Conservation (phyloP, 2,888 invertebrate genomes). For the Syrphus vitripennis region DNA sequence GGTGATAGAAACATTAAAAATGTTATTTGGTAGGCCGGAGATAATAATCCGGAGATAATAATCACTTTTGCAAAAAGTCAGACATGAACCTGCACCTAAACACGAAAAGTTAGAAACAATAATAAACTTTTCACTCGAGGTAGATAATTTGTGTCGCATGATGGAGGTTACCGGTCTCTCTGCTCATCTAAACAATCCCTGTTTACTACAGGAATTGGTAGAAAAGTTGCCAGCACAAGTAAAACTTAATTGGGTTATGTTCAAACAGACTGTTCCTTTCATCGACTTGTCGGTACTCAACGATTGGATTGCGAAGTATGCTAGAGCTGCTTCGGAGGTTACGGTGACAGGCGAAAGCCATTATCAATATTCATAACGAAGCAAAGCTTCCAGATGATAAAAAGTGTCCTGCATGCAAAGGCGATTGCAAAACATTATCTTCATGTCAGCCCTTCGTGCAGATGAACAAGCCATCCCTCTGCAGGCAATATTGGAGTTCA, state of each 20-base stretch:
- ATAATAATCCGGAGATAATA: conserved; percentile 5
- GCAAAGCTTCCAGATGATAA: background rate
- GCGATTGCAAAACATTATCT: no score
- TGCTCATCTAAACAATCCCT: conserved; percentile 32
- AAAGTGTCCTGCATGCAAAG: background rate
- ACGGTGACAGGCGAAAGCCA: no score
- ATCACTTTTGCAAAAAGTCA: conserved; percentile 2
- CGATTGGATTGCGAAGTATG: background rate
- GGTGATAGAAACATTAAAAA: conserved; percentile 1
- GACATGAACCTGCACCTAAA: conserved; percentile 4
- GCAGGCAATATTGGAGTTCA: background rate
- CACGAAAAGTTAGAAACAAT: conserved; percentile 12
- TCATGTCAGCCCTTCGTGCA: background rate
- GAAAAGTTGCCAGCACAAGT: conserved; percentile 18
- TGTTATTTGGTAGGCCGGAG: conserved; percentile 14
- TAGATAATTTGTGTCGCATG: background rate
- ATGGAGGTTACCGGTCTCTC: no score
- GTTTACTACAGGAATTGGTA: conserved; percentile 17
- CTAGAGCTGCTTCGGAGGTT: no score
- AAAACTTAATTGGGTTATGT: conserved; percentile 18
- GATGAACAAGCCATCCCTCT: background rate
- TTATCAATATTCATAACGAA: background rate
- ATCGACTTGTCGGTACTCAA: no score
- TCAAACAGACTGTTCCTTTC: background rate
- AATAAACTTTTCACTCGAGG: conserved; percentile 10